Evolutionary conservation across 2,113 vertebrate genomes (phyloP).

Genomic region (Ptilorrhoa leucosticta): DNA sequence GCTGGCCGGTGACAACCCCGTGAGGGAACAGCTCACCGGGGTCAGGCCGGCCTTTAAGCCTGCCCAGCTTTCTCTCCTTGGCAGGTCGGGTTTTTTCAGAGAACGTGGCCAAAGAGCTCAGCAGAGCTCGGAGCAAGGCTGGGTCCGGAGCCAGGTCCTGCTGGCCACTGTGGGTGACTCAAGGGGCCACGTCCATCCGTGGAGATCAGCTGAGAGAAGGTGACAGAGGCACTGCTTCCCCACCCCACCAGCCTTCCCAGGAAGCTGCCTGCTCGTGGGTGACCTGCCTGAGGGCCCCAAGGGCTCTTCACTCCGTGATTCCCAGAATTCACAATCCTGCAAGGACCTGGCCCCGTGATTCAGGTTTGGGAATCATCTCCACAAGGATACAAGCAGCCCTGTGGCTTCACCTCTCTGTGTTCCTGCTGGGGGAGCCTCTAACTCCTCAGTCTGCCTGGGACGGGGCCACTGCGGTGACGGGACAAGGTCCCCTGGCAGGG

Average conservation of each 20-base stretch:
- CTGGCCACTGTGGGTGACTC: neutral
- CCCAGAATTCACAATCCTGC: neutral
- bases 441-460: neutral
- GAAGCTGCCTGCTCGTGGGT: neutral
- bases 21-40: neutral
- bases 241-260: no score
- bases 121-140: neutral
- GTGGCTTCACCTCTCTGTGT: neutral
- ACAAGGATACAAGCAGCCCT: neutral
- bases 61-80: neutral
- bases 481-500: neutral
- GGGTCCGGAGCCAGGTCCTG: neutral
- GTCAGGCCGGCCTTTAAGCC: neutral
- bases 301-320: neutral
- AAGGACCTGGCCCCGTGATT: rapidly evolving
- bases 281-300: neutral
- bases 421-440: neutral
- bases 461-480: neutral
- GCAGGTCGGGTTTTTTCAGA: neutral
- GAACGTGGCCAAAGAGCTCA: neutral
- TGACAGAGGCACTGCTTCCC: neutral
- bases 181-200: rapidly evolving
- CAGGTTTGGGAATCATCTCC: neutral
- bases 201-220: neutral
- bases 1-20: neutral